phyloP scores from a whole-genome alignment of 2,113 vertebrate species.

The Tetraodon nigroviridis region DNA sequence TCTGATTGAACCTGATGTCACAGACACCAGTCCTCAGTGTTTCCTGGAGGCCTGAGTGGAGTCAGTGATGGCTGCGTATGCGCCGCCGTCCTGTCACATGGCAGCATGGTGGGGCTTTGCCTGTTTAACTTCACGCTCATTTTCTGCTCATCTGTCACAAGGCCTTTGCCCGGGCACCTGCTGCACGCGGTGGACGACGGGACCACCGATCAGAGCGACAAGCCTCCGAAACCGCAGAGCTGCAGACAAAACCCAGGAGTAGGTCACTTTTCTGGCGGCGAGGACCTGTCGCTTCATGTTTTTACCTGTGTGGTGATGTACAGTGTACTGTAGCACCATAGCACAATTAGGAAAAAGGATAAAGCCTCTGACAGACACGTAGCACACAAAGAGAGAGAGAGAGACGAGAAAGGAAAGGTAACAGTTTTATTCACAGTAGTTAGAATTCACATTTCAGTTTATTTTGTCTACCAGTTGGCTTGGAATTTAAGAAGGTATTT shows the following conservation, averaged over 20 bases:
- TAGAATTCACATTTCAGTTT: too few species aligned
- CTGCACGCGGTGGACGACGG: slow-evolving; percentile 41
- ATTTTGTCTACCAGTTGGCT: too few species aligned
- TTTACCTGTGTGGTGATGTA: slow-evolving; percentile 21
- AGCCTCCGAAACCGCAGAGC: slow-evolving; percentile 10
- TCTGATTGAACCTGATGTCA: slow-evolving; percentile 51
- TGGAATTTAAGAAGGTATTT: too few species aligned
- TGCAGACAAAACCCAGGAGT: slow-evolving; percentile 20
- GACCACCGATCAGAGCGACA: slow-evolving; percentile 42
- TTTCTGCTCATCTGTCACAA: slow-evolving; percentile 62
- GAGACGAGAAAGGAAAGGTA: too few species aligned
- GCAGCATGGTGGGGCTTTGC: slow-evolving; percentile 53
- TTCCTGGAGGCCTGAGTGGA: slow-evolving; percentile 53
- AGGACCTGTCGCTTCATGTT: slow-evolving; percentile 39
- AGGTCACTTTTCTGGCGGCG: slow-evolving; percentile 34
- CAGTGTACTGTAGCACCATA: slow-evolving; percentile 12
- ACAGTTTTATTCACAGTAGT: too few species aligned
- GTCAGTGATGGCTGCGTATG: slow-evolving; percentile 55
- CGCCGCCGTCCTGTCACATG: slow-evolving; percentile 66
- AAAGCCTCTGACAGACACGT: not conserved
- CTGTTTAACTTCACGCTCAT: slow-evolving; percentile 72
- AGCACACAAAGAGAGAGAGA: too few species aligned
- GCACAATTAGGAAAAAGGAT: slow-evolving; percentile 24
- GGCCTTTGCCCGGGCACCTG: slow-evolving; percentile 51
- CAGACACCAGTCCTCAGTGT: slow-evolving; percentile 50